Evolutionary conservation across 35 echinoderm and acorn worm species (phyloP).

Genomic region (Ptychodera flava): DNA sequence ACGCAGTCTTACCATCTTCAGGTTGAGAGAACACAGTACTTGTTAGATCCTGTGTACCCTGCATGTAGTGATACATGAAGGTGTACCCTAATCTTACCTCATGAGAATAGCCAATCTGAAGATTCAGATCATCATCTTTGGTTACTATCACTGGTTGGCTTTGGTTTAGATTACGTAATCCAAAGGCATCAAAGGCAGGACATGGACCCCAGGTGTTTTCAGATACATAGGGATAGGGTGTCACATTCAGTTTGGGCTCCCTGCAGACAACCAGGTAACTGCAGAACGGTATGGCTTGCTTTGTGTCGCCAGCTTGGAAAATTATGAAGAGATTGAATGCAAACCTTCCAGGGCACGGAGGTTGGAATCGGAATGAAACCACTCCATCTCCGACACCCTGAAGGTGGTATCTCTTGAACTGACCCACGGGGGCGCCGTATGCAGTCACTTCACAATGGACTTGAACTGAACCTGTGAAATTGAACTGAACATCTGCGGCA

Average conservation of each 20-base stretch:
- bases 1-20: background rate
- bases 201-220: background rate
- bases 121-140: background rate
- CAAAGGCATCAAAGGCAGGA: background rate
- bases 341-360: background rate
- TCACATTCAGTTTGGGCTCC: background rate
- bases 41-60: background rate
- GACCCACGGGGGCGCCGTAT: background rate
- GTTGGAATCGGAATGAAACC: background rate
- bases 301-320: background rate
- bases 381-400: background rate
- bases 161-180: background rate
- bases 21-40: background rate
- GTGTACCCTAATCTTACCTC: background rate
- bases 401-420: background rate
- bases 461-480: background rate
- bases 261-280: background rate
- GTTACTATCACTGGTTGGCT: background rate
- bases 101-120: background rate
- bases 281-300: background rate
- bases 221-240: background rate
- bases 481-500: slow-evolving; percentile 53
- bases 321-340: background rate
- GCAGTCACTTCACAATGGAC: background rate
- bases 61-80: background rate